These are phyloP conservation scores for Symphodus melops DNA, from an alignment of 2,113 vertebrate species.

Conservation along the genomic window DNA sequence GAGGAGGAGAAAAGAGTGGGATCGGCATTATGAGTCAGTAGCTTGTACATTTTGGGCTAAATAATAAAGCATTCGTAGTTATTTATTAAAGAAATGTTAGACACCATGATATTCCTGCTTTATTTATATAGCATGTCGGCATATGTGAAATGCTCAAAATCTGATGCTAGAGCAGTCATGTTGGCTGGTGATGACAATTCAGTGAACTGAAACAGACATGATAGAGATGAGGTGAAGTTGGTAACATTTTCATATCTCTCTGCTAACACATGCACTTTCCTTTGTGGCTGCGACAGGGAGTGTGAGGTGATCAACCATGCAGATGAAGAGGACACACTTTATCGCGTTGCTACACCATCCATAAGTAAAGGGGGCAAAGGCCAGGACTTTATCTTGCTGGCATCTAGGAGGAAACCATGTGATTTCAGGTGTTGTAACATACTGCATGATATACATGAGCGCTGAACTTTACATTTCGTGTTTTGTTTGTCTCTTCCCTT, in stretches of 20 bases:
- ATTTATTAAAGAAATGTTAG: too few species aligned
- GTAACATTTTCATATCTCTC: too few species aligned
- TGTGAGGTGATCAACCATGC: conserved; percentile 90
- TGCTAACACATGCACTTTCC: background rate
- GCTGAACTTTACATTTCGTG: background rate
- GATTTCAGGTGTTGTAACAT: conserved; percentile 82
- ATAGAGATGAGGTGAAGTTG: too few species aligned
- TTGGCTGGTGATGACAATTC: too few species aligned
- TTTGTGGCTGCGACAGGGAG: conserved; percentile 74
- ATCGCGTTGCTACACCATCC: conserved; percentile 86
- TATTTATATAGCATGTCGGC: too few species aligned
- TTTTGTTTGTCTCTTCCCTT: background rate
- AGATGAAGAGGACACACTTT: conserved; percentile 91
- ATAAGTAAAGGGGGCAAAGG: conserved; percentile 83
- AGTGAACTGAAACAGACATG: too few species aligned
- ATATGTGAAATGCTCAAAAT: too few species aligned
- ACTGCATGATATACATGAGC: background rate
- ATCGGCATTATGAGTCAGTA: conserved; percentile 91
- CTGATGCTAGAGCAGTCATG: too few species aligned
- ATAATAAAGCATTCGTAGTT: too few species aligned
- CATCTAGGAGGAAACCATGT: conserved; percentile 90
- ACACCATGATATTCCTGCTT: too few species aligned
- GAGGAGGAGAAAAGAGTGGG: conserved; percentile 89
- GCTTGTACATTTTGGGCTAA: conserved; percentile 2
- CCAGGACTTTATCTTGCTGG: conserved; percentile 93